Evolutionary conservation across 2,888 invertebrate genomes (phyloP).

Genomic region (Ypsolopha sequella): DNA sequence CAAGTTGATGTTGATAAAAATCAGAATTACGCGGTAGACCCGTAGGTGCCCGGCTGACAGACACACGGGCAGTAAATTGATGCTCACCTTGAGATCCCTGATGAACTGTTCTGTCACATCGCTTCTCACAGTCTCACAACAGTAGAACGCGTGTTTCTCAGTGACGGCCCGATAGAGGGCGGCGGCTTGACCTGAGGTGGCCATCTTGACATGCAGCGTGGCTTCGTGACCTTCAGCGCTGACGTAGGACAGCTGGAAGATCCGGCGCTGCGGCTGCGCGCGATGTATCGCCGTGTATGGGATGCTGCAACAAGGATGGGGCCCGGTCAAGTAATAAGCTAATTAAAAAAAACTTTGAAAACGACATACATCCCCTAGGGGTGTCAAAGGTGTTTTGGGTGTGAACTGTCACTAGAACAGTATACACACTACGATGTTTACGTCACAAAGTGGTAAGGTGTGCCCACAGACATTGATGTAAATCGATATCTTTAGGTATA

Average conservation of each 20-base stretch:
- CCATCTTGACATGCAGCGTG: slow-evolving; percentile 82
- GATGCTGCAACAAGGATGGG: slow-evolving; percentile 66
- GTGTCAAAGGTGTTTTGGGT: no score
- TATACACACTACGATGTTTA: no score
- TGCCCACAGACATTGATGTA: no score
- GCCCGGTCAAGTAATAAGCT: not conserved
- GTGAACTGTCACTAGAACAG: no score
- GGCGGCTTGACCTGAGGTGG: slow-evolving; percentile 84
- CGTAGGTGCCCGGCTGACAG: no score
- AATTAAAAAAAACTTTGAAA: no score
- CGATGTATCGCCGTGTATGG: slow-evolving; percentile 86
- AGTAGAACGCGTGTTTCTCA: slow-evolving; percentile 93
- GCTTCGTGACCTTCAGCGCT: slow-evolving; percentile 77
- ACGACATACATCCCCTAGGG: no score
- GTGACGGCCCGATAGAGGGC: slow-evolving; percentile 89
- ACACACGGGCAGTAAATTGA: not conserved
- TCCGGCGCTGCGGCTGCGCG: slow-evolving; percentile 80
- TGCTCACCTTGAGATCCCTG: slow-evolving; percentile 81
- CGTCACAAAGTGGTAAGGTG: no score
- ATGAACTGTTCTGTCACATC: slow-evolving; percentile 92
- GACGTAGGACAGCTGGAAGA: slow-evolving; percentile 82
- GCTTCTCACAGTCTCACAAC: slow-evolving; percentile 90
- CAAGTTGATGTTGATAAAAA: no score
- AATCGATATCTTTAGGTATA: no score
- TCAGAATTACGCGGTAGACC: no score